Conservation (phyloP, 2,113 vertebrate genomes). For the Cheilinus undulatus region DNA sequence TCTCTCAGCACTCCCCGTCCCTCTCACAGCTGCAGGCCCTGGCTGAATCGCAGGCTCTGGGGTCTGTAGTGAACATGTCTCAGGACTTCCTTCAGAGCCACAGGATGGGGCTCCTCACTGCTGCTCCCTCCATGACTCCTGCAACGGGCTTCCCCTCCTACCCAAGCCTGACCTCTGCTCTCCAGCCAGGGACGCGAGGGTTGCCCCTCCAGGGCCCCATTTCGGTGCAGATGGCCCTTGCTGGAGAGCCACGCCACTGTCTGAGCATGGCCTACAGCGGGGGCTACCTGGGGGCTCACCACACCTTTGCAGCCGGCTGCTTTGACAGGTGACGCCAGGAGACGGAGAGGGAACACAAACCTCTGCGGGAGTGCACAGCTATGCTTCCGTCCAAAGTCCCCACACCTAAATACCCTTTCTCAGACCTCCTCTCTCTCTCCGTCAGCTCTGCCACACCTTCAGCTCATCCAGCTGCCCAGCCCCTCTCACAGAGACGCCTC, state of each 20-base stretch:
- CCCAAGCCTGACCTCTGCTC: slow-evolving; percentile 74
- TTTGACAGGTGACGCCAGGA: slow-evolving; percentile 89
- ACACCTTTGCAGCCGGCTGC: slow-evolving; percentile 82
- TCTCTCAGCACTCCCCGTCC: slow-evolving; percentile 79
- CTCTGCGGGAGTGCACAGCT: slow-evolving; percentile 45
- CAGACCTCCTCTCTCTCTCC: slow-evolving; percentile 77
- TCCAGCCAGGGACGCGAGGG: slow-evolving; percentile 73
- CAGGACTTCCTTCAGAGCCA: slow-evolving; percentile 87
- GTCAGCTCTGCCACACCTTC: slow-evolving; percentile 58
- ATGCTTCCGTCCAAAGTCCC: slow-evolving; percentile 60
- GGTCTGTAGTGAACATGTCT: slow-evolving; percentile 83
- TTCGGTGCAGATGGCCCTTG: slow-evolving; percentile 86
- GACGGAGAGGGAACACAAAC: slow-evolving; percentile 77
- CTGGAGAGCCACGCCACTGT: slow-evolving; percentile 82
- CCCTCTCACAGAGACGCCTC: slow-evolving; percentile 70
- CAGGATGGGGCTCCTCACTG: slow-evolving; percentile 74
- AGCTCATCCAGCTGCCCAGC: slow-evolving; percentile 27
- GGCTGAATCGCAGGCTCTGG: slow-evolving; percentile 86
- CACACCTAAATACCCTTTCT: slow-evolving; percentile 54
- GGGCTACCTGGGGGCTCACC: slow-evolving; percentile 85
- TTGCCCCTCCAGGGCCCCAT: slow-evolving; percentile 83
- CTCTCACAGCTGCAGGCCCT: slow-evolving; percentile 85
- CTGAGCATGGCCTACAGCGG: slow-evolving; percentile 81
- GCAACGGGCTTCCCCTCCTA: slow-evolving; percentile 71
- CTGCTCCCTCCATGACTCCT: slow-evolving; percentile 66